Base-by-base conservation (phyloP, 1,140 invertebrate genomes). In the Venustaconcha ellipsiformis region DNA sequence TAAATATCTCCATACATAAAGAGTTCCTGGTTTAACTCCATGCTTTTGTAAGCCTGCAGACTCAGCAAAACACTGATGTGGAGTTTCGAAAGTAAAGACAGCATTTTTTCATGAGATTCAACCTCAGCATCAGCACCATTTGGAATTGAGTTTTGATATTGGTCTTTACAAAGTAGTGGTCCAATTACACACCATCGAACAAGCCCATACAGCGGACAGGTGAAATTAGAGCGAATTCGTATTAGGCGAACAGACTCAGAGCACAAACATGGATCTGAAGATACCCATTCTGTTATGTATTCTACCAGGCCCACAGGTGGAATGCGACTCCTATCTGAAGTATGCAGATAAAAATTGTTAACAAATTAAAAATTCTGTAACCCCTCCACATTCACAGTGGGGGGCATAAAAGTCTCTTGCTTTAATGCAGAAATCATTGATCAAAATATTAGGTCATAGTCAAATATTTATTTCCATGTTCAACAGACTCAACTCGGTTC, bases 161-260 rank as follows among this genome's bases (percentile, higher is more conserved):
- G 76, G 57, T 77, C 75, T 17, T 64, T 62, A 55, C 73, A 80
- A 14, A 87, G 80, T 20, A 86, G 71, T 57, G 83, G 85, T 57
- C 87, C 87, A 37, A 84, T 75, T 63, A 85, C 83, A 72, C 87
- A 88, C 87, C 87, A 88, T 70, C 81, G 82, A 3, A 84, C 80
- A 6, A 88, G 80, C 20, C 87, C 87, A 57, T 80, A 80, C 20
- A 87, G 76, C 3, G 87, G 87, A 58, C 84, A 86, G 18, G 82
- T 83, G 73, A 85, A 86, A 30, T 80, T 84, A n/a, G 82, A 79
- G 67, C 84, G 84, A 30, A 87, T 85, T 20, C 82, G 74, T 23
- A 82, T 76, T 48, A 84, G 82, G 64, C 84, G 81, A 12, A 88
- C 82, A 14, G 87, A 88, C 74, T 86, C 83, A 48, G 83, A 87